A percentile compares a stretch with the other conserved stretches of the same genome.
Evolutionary conservation across 2,113 vertebrate genomes (phyloP).

Genomic region (Megaceryle maxima): DNA sequence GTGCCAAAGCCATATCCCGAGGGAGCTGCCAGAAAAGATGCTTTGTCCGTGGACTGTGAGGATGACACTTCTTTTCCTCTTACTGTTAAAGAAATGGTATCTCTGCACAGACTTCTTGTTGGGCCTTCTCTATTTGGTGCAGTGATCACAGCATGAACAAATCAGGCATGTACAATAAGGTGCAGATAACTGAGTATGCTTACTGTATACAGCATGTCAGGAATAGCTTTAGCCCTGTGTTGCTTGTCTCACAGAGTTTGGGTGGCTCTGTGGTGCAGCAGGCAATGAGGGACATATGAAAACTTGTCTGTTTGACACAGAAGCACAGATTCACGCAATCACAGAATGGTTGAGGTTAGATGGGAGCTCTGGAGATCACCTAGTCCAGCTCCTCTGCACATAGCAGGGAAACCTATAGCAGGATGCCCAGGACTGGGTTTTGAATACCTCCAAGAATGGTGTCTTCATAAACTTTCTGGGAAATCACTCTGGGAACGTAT

Average conservation of each 20-base stretch:
- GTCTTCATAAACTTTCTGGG: background rate
- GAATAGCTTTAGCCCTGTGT: background rate
- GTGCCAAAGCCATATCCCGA: conserved; percentile 22
- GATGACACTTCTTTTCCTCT: background rate
- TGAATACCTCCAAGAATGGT: background rate
- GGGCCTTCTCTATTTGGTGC: background rate
- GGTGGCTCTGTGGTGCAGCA: background rate
- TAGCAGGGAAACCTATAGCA: background rate
- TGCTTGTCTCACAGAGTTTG: rapidly evolving
- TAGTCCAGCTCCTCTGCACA: background rate
- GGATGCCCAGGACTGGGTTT: background rate
- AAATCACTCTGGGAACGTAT: background rate
- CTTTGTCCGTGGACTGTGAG: background rate
- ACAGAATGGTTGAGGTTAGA: background rate
- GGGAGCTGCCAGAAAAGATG: conserved; percentile 16
- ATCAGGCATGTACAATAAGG: background rate
- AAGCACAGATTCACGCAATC: background rate
- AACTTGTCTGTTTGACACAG: background rate
- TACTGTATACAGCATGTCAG: background rate
- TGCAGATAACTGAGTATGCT: background rate
- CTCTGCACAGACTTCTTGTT: background rate
- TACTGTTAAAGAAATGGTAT: background rate
- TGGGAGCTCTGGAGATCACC: background rate
- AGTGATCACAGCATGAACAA: background rate
- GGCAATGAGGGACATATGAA: background rate